A percentile compares a stretch with the other conserved stretches of the same genome.
phyloP scores from a whole-genome alignment of 2,113 vertebrate genomes.

The Cheilinus undulatus region DNA sequence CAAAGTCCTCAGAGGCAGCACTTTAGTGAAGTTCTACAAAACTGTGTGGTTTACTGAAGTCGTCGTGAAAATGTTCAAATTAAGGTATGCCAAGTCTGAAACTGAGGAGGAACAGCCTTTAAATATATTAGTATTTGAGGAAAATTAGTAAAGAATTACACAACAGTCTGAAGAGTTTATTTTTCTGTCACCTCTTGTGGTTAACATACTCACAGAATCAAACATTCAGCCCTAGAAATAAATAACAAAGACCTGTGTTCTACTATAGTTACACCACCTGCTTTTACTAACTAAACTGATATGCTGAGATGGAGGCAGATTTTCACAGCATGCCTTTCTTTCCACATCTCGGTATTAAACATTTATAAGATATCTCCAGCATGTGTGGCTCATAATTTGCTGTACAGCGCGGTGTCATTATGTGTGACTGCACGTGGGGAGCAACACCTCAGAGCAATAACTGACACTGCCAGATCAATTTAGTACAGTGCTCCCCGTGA shows the following conservation, averaged over 20 bases:
- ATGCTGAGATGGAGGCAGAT: constrained; percentile 16
- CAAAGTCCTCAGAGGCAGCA: background rate
- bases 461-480: constrained; percentile 69
- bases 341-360: constrained; percentile 49
- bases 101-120: background rate
- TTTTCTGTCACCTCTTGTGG: background rate
- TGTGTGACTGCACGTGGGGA: constrained; percentile 52
- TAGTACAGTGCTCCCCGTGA: constrained; percentile 48
- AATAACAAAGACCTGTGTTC: constrained; percentile 3
- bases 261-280: background rate
- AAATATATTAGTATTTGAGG: background rate
- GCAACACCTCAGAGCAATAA: constrained; percentile 70
- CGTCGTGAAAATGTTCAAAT: background rate
- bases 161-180: background rate
- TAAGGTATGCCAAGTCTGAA: background rate
- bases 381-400: constrained; percentile 47
- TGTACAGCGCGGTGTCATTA: constrained; percentile 32
- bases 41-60: background rate
- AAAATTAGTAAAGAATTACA: background rate
- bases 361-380: constrained; percentile 50
- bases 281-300: background rate
- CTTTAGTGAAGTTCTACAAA: background rate
- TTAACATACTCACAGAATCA: background rate
- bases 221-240: background rate
- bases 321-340: constrained; percentile 33